Conservation (phyloP, 2,113 vertebrate species). For the Xiphophorus couchianus region DNA sequence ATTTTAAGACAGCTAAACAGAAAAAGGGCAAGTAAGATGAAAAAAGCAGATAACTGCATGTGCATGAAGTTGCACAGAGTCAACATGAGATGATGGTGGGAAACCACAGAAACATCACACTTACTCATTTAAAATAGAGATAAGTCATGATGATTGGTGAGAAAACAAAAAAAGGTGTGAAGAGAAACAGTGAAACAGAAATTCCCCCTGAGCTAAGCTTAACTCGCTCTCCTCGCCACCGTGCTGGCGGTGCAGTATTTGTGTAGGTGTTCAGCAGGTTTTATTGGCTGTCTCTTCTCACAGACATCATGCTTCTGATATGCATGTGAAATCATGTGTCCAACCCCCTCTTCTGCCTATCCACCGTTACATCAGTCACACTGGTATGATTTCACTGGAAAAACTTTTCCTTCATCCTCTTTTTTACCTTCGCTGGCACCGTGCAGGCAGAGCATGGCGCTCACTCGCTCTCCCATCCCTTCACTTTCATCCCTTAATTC, state of each 20-base stretch:
- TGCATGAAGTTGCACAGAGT: conserved; percentile 18
- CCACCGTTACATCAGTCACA: conserved; percentile 48
- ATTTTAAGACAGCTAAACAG: not conserved
- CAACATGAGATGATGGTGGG: conserved; percentile 15
- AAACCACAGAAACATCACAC: conserved; percentile 34
- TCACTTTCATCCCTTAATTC: conserved; percentile 65
- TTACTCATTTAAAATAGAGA: conserved; percentile 49
- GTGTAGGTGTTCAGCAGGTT: conserved; percentile 71
- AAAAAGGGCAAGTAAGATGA: conserved; percentile 4
- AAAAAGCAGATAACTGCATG: conserved; percentile 12
- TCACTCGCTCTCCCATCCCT: conserved; percentile 51
- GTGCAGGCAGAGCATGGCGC: conserved; percentile 31
- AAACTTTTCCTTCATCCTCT: conserved; percentile 60
- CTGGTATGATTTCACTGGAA: conserved; percentile 27
- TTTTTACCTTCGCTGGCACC: conserved; percentile 34
- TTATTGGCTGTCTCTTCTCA: conserved; percentile 52
- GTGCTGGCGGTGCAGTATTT: conserved; percentile 51
- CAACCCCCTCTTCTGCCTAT: conserved; percentile 5
- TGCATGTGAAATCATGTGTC: conserved; percentile 28
- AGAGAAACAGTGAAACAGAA: conserved; percentile 50
- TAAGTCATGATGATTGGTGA: conserved; percentile 17
- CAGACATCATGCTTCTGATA: conserved; percentile 44
- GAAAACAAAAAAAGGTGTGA: conserved; percentile 39
- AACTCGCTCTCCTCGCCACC: conserved; percentile 46
- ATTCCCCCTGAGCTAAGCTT: conserved; percentile 43